Conservation (phyloP, 1,140 invertebrate genomes). For the Drosophila tropicalis region DNA sequence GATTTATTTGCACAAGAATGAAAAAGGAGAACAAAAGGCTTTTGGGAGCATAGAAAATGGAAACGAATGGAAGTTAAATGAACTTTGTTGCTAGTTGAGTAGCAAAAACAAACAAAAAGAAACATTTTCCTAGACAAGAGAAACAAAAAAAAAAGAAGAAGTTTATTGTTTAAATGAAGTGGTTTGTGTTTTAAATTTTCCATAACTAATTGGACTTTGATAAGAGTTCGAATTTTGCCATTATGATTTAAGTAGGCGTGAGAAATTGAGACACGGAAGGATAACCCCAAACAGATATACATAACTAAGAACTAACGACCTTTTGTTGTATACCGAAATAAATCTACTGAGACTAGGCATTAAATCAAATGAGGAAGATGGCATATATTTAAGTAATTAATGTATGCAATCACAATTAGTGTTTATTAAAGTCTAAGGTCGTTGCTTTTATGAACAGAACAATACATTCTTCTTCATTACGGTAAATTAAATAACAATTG, state of each 20-base stretch:
- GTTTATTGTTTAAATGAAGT: background rate
- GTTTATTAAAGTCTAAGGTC: too few relatives aligned
- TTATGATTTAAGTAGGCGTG: too few relatives aligned
- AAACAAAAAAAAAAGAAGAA: background rate
- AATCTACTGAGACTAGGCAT: too few relatives aligned
- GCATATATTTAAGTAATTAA: too few relatives aligned
- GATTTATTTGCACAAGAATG: conserved; percentile 41
- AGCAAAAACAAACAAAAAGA: background rate
- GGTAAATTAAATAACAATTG: too few relatives aligned
- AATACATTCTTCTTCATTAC: too few relatives aligned
- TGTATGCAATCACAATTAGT: too few relatives aligned
- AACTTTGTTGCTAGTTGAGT: conserved; percentile 2
- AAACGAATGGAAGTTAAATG: conserved; percentile 9
- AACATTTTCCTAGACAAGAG: background rate
- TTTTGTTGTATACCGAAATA: too few relatives aligned
- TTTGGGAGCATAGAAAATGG: conserved; percentile 18
- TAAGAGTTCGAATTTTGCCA: background rate
- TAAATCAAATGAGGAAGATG: too few relatives aligned
- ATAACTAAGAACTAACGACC: too few relatives aligned
- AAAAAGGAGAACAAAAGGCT: conserved; percentile 23
- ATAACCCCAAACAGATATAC: conserved; percentile 32
- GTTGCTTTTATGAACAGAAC: too few relatives aligned
- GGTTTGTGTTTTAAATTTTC: background rate
- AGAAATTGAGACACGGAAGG: conserved; percentile 6
- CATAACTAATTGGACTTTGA: conserved; percentile 4